phyloP scores from a whole-genome alignment of 2,113 vertebrate genomes.

The Sander vitreus region DNA sequence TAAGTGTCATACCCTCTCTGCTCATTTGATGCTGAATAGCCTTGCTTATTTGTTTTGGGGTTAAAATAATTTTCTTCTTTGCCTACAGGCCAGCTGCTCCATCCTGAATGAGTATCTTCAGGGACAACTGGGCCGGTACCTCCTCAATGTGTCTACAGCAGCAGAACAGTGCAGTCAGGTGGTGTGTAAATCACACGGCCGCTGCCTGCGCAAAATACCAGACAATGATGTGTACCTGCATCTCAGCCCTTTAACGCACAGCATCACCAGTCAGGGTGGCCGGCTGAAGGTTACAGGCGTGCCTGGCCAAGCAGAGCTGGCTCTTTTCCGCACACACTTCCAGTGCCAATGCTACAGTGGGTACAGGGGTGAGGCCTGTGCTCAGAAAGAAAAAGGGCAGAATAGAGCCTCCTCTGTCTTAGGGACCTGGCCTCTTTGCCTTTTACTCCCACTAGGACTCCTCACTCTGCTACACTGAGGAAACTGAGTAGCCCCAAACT shows the following conservation, averaged over 20 bases:
- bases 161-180: constrained; percentile 87
- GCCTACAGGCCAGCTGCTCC: constrained; percentile 86
- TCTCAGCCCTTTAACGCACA: constrained; percentile 84
- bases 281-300: constrained; percentile 70
- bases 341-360: constrained; percentile 91
- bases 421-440: constrained; percentile 63
- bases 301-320: constrained; percentile 69
- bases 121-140: constrained; percentile 88
- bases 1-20: constrained; percentile 64
- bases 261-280: constrained; percentile 70
- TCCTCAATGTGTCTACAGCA: constrained; percentile 90
- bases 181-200: constrained; percentile 88
- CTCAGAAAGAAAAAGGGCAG: constrained; percentile 62
- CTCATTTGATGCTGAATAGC: neutral
- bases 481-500: constrained; percentile 35
- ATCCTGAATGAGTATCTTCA: constrained; percentile 88
- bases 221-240: constrained; percentile 85
- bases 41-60: neutral
- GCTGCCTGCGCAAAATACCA: constrained; percentile 84
- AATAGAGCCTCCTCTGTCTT: constrained; percentile 70
- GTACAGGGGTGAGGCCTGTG: constrained; percentile 84
- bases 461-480: constrained; percentile 76
- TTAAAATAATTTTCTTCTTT: constrained; percentile 5
- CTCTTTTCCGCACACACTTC: constrained; percentile 81
- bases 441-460: constrained; percentile 77